phyloP scores from a whole-genome alignment of 2,113 vertebrate genomes.

The Bos indicus region DNA sequence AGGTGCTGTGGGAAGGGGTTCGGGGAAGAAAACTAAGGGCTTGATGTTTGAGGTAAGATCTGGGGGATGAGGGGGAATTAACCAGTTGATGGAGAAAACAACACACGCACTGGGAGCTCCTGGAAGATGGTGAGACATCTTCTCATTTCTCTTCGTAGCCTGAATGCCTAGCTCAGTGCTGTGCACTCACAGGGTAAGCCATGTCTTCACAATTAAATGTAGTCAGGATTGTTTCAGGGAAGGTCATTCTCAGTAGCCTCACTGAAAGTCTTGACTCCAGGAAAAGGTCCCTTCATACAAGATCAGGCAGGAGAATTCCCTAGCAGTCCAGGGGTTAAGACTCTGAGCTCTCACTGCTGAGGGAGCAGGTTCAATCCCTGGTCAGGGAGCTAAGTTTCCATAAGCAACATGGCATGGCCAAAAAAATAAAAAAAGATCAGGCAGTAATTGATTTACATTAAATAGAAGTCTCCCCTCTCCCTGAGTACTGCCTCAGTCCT shows the following conservation, averaged over 20 bases:
- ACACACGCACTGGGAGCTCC: background rate
- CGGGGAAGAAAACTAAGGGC: background rate
- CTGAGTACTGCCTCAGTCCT: background rate
- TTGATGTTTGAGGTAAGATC: background rate
- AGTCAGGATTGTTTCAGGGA: background rate
- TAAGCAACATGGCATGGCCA: background rate
- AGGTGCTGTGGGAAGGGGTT: background rate
- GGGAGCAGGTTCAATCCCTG: background rate
- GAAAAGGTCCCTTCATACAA: background rate
- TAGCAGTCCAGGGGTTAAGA: background rate
- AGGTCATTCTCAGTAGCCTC: background rate
- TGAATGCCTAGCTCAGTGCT: background rate
- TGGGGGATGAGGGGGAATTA: background rate
- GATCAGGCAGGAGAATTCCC: background rate
- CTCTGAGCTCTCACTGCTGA: background rate
- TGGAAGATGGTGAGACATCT: background rate
- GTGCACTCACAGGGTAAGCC: background rate
- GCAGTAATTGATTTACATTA: background rate
- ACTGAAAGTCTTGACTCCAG: background rate
- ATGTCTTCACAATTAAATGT: background rate
- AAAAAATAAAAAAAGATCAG: background rate
- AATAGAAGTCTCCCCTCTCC: background rate
- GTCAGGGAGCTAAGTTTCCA: background rate
- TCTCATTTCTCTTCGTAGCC: background rate
- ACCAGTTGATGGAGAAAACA: background rate